phyloP scores from a whole-genome alignment of 2,888 invertebrate genomes.

The Nomada hirtipes region DNA sequence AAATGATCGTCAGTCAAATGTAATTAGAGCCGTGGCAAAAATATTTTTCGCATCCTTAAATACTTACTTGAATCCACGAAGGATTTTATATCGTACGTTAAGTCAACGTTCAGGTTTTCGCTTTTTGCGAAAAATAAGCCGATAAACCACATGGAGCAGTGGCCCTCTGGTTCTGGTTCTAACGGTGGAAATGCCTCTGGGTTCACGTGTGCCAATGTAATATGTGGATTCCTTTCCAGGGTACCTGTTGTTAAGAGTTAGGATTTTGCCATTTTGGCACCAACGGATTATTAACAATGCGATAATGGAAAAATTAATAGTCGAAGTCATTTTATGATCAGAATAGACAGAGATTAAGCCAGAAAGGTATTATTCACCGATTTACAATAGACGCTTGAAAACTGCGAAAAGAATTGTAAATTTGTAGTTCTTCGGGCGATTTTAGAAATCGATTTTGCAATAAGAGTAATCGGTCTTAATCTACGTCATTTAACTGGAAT shows the following conservation, averaged over 20 bases:
- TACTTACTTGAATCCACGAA: constrained; percentile 94
- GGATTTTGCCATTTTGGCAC: constrained; percentile 74
- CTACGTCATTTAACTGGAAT: constrained; percentile 55
- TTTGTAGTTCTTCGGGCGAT: constrained; percentile 13
- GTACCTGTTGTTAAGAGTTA: constrained; percentile 86
- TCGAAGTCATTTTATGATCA: constrained; percentile 45
- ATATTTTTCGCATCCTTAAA: background rate
- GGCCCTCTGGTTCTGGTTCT: constrained; percentile 85
- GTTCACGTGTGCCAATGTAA: constrained; percentile 97
- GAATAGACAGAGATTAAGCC: constrained; percentile 56
- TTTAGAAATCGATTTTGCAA: constrained; percentile 22
- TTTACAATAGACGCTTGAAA: constrained; percentile 38
- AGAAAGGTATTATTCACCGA: constrained; percentile 38
- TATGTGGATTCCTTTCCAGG: constrained; percentile 95
- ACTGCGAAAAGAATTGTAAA: constrained; percentile 44
- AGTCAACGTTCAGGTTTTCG: constrained; percentile 95
- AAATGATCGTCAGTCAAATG: background rate
- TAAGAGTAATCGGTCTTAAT: constrained; percentile 54
- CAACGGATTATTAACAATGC: constrained; percentile 66
- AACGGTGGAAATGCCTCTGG: constrained; percentile 92
- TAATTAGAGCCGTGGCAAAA: background rate
- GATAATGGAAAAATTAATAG: constrained; percentile 29
- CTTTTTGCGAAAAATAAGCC: constrained; percentile 96
- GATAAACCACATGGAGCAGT: constrained; percentile 98
- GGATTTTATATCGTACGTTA: constrained; percentile 95